Percentiles rank a stretch among this genome's conserved stretches.
phyloP scores from a whole-genome alignment of 2,888 invertebrate species.

The Tetranychus piercei region DNA sequence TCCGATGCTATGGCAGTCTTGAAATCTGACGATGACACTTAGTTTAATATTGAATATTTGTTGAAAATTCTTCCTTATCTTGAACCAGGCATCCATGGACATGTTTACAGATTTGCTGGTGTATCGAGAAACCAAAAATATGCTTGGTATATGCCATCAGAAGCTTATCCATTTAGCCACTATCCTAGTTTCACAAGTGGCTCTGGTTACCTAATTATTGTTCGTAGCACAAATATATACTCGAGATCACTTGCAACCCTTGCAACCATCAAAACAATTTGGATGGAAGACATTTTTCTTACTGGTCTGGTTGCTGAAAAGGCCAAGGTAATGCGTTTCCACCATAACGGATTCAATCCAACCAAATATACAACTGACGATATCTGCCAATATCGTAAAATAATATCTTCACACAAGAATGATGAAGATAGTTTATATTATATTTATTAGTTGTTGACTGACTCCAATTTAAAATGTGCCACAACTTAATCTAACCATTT shows the following conservation, averaged over 20 bases:
- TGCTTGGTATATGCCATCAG: not conserved
- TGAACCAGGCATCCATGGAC: not conserved
- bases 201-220: not conserved
- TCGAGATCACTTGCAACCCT: not conserved
- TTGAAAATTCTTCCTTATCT: not conserved
- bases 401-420: not conserved
- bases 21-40: not conserved
- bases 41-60: not conserved
- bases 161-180: not conserved
- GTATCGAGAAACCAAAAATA: not conserved
- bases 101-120: not conserved
- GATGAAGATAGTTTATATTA: not conserved
- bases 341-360: not conserved
- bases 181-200: not conserved
- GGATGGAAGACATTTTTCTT: not conserved
- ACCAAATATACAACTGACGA: not conserved
- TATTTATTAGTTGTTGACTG: not conserved
- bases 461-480: not conserved
- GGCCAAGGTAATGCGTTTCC: not conserved
- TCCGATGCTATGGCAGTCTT: not conserved
- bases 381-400: not conserved
- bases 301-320: not conserved
- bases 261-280: not conserved
- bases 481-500: no score
- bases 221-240: not conserved